Conservation (phyloP, 2,113 vertebrate genomes). For the Barbus barbus region DNA sequence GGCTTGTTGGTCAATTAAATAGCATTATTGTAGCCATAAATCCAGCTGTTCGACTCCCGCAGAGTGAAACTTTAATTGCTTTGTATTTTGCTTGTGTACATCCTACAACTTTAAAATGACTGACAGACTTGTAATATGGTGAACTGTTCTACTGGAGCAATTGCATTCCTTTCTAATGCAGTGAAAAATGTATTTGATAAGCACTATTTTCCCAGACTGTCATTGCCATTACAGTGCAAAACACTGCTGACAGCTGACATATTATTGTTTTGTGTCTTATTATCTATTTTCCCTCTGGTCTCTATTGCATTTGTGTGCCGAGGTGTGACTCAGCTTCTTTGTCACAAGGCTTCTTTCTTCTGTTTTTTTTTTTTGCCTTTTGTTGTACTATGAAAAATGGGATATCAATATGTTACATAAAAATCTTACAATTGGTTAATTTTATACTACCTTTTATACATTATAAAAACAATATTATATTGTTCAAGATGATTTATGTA, state of each 20-base stretch:
- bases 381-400: neutral
- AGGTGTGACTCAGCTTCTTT: slow-evolving; percentile 28
- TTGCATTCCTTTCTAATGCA: neutral
- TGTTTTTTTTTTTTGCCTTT: no score
- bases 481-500: no score
- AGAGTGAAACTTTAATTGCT: neutral
- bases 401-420: no score
- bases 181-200: neutral
- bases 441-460: no score
- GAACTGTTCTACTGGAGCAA: neutral
- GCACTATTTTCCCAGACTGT: neutral
- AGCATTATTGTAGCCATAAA: slow-evolving; percentile 7
- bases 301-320: slow-evolving; percentile 12
- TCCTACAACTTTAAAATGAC: neutral
- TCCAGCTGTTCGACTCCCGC: neutral
- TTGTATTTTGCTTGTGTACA: neutral
- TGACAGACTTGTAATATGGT: neutral
- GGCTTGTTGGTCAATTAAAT: slow-evolving; percentile 14
- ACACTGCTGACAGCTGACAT: neutral
- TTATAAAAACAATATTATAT: no score
- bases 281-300: neutral
- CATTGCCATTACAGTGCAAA: neutral
- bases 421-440: no score
- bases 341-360: neutral
- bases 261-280: slow-evolving; percentile 13